phyloP scores from a whole-genome alignment of 2,113 vertebrate genomes.

The Astur gentilis region DNA sequence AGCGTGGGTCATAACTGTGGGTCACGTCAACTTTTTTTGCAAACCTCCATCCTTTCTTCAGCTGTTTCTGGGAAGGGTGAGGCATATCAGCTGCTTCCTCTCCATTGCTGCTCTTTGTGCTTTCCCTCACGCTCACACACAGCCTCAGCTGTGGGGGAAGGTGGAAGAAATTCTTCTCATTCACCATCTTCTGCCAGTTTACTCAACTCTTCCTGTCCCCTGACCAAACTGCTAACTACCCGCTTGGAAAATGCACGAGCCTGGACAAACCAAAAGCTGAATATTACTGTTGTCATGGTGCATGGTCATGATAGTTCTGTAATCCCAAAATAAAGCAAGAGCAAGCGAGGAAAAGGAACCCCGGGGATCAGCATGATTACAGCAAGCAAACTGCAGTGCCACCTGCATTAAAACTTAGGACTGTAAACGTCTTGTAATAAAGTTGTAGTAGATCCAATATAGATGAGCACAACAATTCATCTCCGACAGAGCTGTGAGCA shows the following conservation, averaged over 20 bases:
- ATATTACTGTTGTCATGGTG: neutral
- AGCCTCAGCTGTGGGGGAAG: neutral
- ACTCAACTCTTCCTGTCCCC: neutral
- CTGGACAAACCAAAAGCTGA: neutral
- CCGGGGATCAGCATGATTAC: neutral
- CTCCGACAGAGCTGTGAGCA: neutral
- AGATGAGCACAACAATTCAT: neutral
- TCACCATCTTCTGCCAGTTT: neutral
- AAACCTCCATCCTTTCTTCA: neutral
- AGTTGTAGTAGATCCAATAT: neutral
- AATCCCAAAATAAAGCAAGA: neutral
- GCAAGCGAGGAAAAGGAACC: neutral
- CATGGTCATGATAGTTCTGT: neutral
- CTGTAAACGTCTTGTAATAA: too few species aligned
- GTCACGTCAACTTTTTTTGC: neutral
- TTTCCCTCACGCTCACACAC: neutral
- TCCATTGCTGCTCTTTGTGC: neutral
- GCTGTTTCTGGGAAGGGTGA: neutral
- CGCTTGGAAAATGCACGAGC: neutral
- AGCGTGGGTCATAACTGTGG: neutral
- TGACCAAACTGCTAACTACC: neutral
- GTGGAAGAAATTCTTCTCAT: neutral
- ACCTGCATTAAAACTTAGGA: neutral
- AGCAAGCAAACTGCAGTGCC: neutral
- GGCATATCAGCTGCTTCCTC: neutral